Evolutionary conservation across 2,888 invertebrate genomes (phyloP).

Genomic region (Scelioninae gen. 1): DNA sequence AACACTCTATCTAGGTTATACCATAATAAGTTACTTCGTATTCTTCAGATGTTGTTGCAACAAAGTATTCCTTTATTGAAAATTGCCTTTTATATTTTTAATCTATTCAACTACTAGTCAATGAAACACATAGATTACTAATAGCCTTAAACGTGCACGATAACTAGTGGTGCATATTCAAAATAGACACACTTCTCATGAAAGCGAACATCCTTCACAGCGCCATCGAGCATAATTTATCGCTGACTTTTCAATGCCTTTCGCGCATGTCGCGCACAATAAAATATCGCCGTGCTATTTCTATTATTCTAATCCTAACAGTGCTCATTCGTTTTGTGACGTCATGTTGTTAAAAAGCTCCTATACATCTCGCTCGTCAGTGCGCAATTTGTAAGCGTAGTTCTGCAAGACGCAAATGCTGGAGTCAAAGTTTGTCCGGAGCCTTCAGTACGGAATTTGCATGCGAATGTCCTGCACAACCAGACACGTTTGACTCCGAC

Average conservation of each 20-base stretch:
- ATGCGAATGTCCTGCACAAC: constrained; percentile 29
- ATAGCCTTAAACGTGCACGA: neutral
- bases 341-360: constrained; percentile 23
- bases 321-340: neutral
- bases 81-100: too few relatives aligned
- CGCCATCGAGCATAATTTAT: constrained; percentile 16
- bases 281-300: constrained; percentile 33
- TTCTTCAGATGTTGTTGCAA: too few relatives aligned
- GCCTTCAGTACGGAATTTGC: constrained; percentile 16
- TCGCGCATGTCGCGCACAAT: constrained; percentile 22
- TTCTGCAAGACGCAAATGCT: constrained; percentile 3
- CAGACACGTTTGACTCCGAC: constrained; percentile 33
- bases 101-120: too few relatives aligned
- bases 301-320: constrained; percentile 36
- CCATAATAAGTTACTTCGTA: too few relatives aligned
- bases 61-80: too few relatives aligned
- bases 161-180: neutral
- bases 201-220: constrained; percentile 7
- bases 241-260: constrained; percentile 24
- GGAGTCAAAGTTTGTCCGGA: constrained; percentile 34
- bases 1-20: too few relatives aligned
- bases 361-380: constrained; percentile 25
- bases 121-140: too few relatives aligned
- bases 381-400: constrained; percentile 37
- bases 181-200: constrained; percentile 1